Evolutionary conservation across 2,888 invertebrate species (phyloP).

Genomic region (Pollenia griseotomentosa): DNA sequence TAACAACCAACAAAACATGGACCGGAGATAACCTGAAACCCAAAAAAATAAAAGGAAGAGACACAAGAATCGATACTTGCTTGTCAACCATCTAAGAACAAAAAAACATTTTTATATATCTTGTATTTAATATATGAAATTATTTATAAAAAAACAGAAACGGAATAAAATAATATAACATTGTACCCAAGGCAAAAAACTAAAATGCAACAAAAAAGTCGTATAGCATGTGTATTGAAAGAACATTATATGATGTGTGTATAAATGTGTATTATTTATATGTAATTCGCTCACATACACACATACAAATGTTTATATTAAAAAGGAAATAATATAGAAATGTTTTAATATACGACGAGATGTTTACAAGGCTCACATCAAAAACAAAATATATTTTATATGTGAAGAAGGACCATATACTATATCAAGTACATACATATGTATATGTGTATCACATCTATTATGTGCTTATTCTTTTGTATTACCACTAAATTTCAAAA

Average conservation of each 20-base stretch:
- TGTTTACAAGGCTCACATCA: constrained; percentile 58
- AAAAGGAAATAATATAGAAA: constrained; percentile 60
- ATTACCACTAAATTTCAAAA: constrained; percentile 17
- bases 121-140: constrained; percentile 17
- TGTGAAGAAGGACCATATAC: constrained; percentile 22
- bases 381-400: constrained; percentile 33
- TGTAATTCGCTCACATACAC: not conserved
- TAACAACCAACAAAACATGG: constrained; percentile 45
- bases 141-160: constrained; percentile 7
- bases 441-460: not conserved
- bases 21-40: constrained; percentile 53
- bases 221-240: constrained; percentile 47
- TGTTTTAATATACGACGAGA: constrained; percentile 50
- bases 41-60: constrained; percentile 52
- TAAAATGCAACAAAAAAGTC: constrained; percentile 36
- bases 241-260: constrained; percentile 6
- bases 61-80: constrained; percentile 65
- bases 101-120: constrained; percentile 8
- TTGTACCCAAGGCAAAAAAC: constrained; percentile 57
- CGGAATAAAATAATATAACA: constrained; percentile 51
- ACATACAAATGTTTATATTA: constrained; percentile 25
- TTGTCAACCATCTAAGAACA: constrained; percentile 57
- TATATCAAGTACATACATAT: not conserved
- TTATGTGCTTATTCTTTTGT: constrained; percentile 45
- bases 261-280: constrained; percentile 12